Evolutionary conservation across 2,797 vertebrate species (phyloP), one percentile per base, ranked within the genome.

Genomic region (Leucoraja ocellata): DNA sequence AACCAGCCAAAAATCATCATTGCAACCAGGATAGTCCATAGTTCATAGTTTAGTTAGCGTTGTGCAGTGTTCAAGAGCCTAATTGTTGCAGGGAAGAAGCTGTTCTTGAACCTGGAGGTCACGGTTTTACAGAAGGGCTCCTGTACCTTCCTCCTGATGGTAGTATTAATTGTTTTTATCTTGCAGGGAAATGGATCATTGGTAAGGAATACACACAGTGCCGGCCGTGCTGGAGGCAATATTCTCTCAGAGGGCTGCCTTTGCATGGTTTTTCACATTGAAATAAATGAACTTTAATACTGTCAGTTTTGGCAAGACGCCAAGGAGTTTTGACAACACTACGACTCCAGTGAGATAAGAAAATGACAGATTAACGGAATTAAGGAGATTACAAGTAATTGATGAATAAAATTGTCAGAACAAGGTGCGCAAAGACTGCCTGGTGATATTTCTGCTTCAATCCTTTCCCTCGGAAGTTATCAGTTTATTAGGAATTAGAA

Each of bases 361-460:
- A 76, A 92, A 54, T 92, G 71, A 92, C 90, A 92, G 90, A 92
- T 92, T 92, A 76, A 92, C 39, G 25, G 90, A 58, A 92, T 92
- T 92, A 92, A 32, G 23, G 46, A 92, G 90, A 92, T 92, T 92
- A 92, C 73, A 76, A 92, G 90, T 92, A 54, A 92, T 76, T 92
- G 90, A 76, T 76, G 71, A 92, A 92, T 92, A 76, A 58, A 92
- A 76, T 76, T 92, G 32, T 92, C 39, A 58, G 36, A 16, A 46
- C 46, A 13, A 76, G 71, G 71, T 39, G 71, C 7, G 90, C 54
- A 88, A 91, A 92, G 71, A 36, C 46, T 76, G 90, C 1, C 73
- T 76, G 39, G 71, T 92, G 71, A n/a, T 92, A 92, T 76, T 58
- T 76, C 71, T 92, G 71, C 68, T 71, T 92, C 90, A 76, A 18